Evolutionary conservation across 92 coral and sea anemone species (phyloP), one percentile per base, ranked within the genome.

Genomic region (Desmophyllum pertusum): DNA sequence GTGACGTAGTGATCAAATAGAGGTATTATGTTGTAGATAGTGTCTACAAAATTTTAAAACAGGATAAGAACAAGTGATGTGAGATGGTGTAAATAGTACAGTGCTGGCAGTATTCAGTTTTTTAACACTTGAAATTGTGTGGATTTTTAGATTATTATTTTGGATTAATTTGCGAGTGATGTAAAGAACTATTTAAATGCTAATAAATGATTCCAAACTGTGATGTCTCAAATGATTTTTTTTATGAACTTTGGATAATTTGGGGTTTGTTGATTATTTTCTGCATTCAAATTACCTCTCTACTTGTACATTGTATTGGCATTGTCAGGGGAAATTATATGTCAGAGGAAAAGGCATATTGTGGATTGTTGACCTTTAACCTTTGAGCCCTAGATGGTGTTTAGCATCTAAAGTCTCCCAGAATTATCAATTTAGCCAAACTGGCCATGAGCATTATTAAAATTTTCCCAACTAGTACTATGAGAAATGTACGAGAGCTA

Each of bases 131-230:
- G 14, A 53, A 38, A 33, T 43, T 75, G 65, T 50, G 31, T 51
- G 43, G 43, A n/a, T 33, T 18, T 42, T 31, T 5, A 30, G 43
- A 17, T 67, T 36, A 67, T 17, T 33, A 55, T 50, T 71, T 68
- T 45, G 63, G 45, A 33, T 52, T 29, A 15, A 75, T 0, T 50
- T 27, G 36, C 9, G 57, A 75, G 79, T 75, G 79, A 33, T 75
- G 79, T 74, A 74, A 15, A 73, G 62, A 68, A 5, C 42, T 48
- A 33, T 74, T 30, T 25, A 75, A 75, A 51, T 52, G 65, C 66
- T 52, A 51, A 35, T 51, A 75, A 75, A 75, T 52, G 45, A 52
- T 23, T 19, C 27, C 6, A 19, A 73, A 25, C 38, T 73, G 77
- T 41, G 36, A 6, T 31, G 15, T 46, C 55, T 31, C 5, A 52